A percentile compares a stretch with the other conserved stretches of the same genome.
Evolutionary conservation across 2,888 invertebrate species (phyloP).

Genomic region (Ecliptopera silaceata): DNA sequence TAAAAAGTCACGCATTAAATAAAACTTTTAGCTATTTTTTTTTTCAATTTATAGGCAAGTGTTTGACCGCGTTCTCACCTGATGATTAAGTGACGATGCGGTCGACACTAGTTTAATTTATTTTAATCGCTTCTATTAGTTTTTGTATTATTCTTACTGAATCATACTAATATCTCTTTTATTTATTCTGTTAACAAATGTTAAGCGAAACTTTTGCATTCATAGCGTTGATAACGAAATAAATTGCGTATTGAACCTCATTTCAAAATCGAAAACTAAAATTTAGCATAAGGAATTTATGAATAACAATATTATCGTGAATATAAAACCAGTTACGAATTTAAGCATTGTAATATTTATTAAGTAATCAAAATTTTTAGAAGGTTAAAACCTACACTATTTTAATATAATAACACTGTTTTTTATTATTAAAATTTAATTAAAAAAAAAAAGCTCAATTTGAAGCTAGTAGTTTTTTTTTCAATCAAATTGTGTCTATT

Average conservation of each 20-base stretch:
- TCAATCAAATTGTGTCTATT: too few species aligned
- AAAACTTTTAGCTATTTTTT: too few species aligned
- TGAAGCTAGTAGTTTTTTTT: too few species aligned
- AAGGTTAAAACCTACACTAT: too few species aligned
- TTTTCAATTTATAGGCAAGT: too few species aligned
- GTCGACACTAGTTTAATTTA: not conserved
- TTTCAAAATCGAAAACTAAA: slow-evolving; percentile 9
- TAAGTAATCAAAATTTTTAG: too few species aligned
- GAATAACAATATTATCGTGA: slow-evolving; percentile 6
- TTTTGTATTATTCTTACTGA: not conserved
- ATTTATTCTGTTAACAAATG: slow-evolving; percentile 24
- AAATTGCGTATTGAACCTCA: slow-evolving; percentile 11
- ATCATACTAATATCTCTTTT: not conserved
- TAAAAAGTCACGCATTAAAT: too few species aligned
- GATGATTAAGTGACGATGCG: too few species aligned
- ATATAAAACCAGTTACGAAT: not conserved
- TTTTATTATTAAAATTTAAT: too few species aligned
- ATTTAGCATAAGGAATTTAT: slow-evolving; percentile 8
- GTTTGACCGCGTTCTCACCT: too few species aligned
- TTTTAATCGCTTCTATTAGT: not conserved
- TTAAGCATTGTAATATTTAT: not conserved
- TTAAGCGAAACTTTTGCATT: slow-evolving; percentile 12
- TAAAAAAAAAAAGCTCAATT: too few species aligned
- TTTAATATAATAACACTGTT: too few species aligned
- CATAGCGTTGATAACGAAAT: slow-evolving; percentile 22